phyloP scores from a whole-genome alignment of 2,888 invertebrate species.

The Macrosoma leucophasiata region DNA sequence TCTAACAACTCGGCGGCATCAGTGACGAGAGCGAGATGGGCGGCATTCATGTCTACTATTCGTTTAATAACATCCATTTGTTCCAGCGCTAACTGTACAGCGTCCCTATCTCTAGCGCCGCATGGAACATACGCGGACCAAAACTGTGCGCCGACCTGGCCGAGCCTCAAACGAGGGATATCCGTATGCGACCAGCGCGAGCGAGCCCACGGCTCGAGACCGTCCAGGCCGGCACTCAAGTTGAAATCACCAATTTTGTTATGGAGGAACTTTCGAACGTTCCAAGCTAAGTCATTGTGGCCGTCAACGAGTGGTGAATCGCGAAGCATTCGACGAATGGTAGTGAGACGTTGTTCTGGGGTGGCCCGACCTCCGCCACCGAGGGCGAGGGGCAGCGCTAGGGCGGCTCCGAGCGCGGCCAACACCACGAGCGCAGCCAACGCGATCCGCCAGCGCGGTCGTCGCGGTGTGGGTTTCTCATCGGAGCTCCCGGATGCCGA shows the following conservation, averaged over 20 bases:
- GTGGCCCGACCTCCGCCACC: slow-evolving; percentile 66
- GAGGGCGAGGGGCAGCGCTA: slow-evolving; percentile 74
- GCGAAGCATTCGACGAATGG: slow-evolving; percentile 78
- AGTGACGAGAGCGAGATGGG: slow-evolving; percentile 82
- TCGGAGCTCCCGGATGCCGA: slow-evolving; percentile 70
- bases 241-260: slow-evolving; percentile 83
- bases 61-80: slow-evolving; percentile 90
- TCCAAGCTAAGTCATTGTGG: slow-evolving; percentile 93
- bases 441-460: slow-evolving; percentile 74
- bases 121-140: slow-evolving; percentile 94
- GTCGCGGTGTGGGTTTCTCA: slow-evolving; percentile 68
- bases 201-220: slow-evolving; percentile 87
- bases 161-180: slow-evolving; percentile 87
- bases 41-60: slow-evolving; percentile 81
- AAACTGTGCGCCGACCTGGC: slow-evolving; percentile 93
- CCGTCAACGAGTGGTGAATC: slow-evolving; percentile 85
- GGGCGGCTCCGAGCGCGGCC: slow-evolving; percentile 74
- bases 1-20: slow-evolving; percentile 82
- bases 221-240: slow-evolving; percentile 78
- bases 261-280: slow-evolving; percentile 90
- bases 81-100: slow-evolving; percentile 88
- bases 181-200: slow-evolving; percentile 96
- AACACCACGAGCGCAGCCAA: slow-evolving; percentile 76
- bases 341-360: slow-evolving; percentile 79
- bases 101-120: slow-evolving; percentile 87